phyloP scores from a whole-genome alignment of 2,888 invertebrate genomes.

The Holacanthella duospinosa region DNA sequence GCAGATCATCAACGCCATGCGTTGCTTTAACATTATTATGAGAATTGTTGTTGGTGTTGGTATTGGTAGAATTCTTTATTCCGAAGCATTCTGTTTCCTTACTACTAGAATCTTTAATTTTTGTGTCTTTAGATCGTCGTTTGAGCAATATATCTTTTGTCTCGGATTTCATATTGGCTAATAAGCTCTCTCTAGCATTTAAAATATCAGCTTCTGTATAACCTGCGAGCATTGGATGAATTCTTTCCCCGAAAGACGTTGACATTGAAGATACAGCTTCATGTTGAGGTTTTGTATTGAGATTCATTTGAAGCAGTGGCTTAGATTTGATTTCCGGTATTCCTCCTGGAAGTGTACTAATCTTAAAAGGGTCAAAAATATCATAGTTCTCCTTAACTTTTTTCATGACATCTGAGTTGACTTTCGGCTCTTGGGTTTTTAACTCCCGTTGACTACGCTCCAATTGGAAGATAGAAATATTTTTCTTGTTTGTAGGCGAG shows the following conservation, averaged over 20 bases:
- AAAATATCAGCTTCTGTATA: neutral
- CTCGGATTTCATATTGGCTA: neutral
- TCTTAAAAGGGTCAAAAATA: neutral
- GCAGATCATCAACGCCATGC: too few relatives aligned
- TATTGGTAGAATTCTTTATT: neutral
- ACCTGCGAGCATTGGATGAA: neutral
- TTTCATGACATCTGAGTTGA: neutral
- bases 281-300: neutral
- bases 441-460: neutral
- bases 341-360: neutral
- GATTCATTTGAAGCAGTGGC: neutral
- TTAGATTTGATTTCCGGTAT: too few relatives aligned
- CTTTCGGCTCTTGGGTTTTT: neutral
- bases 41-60: neutral
- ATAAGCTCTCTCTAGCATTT: neutral
- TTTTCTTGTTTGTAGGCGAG: too few relatives aligned
- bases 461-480: neutral
- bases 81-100: neutral
- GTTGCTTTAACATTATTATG: too few relatives aligned
- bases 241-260: neutral
- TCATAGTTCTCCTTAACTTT: neutral
- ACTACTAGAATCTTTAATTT: too few relatives aligned
- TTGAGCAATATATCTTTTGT: neutral
- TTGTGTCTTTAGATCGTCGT: neutral
- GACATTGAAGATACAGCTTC: too few relatives aligned